These are phyloP conservation scores for Actenoides hombroni DNA, from an alignment of 2,113 vertebrate genomes.

Conservation along the genomic window DNA sequence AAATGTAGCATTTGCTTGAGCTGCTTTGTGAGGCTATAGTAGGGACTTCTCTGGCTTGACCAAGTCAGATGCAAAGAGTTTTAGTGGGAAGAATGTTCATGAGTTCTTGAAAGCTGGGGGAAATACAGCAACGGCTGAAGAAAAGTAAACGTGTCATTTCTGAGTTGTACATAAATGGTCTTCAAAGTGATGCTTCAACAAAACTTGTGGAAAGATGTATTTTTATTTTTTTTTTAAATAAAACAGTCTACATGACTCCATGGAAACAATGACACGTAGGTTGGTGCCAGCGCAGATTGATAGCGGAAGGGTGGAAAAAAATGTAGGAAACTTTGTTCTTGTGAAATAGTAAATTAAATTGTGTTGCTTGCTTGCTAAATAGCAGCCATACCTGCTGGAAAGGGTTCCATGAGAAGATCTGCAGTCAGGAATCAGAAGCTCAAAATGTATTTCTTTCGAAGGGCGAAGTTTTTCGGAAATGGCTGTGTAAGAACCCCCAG, in stretches of 20 bases:
- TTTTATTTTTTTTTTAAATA: neutral
- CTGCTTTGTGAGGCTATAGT: neutral
- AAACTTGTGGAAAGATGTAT: neutral
- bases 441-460: neutral
- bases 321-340: conserved; percentile 1
- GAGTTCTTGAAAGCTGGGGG: neutral
- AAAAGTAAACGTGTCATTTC: neutral
- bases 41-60: neutral
- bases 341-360: neutral
- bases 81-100: neutral
- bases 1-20: neutral
- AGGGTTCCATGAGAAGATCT: neutral
- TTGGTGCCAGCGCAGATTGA: neutral
- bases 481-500: neutral
- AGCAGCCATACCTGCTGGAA: neutral
- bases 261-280: neutral
- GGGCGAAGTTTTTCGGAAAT: neutral
- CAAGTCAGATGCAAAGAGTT: neutral
- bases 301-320: conserved; percentile 14
- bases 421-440: neutral
- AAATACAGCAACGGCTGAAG: neutral
- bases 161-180: neutral
- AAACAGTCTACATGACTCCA: neutral
- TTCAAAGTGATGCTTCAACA: conserved; percentile 1
- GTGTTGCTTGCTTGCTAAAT: neutral